Evolutionary conservation across 1,140 invertebrate species (phyloP).

Genomic region (Dendrolimus kikuchii): DNA sequence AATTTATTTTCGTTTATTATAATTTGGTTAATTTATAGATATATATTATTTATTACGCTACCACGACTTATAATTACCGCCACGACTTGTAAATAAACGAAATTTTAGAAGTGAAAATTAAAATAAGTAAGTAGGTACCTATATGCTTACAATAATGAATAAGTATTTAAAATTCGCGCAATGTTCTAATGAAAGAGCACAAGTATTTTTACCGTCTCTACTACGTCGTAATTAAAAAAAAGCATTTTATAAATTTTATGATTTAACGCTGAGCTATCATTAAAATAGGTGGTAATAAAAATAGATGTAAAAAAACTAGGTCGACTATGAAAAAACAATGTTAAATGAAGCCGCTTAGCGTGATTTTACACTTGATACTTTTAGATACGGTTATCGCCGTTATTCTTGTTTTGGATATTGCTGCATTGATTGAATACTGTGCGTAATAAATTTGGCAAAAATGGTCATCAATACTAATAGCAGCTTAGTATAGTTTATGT

Average conservation of each 20-base stretch:
- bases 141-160: no score
- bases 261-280: slow-evolving; percentile 8
- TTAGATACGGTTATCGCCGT: slow-evolving; percentile 3
- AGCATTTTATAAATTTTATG: slow-evolving; percentile 10
- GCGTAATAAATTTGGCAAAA: no score
- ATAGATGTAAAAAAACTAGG: slow-evolving; percentile 13
- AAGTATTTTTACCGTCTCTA: slow-evolving; percentile 2
- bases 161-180: background rate
- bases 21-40: no score
- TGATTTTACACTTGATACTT: background rate
- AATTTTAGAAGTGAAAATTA: no score
- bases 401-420: background rate
- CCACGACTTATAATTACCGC: no score
- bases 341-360: slow-evolving; percentile 9
- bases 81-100: no score
- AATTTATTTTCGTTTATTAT: no score
- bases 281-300: slow-evolving; percentile 4
- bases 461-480: no score
- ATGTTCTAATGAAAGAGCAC: background rate
- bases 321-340: slow-evolving; percentile 10
- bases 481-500: no score
- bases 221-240: slow-evolving; percentile 5
- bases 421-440: no score
- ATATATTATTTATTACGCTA: no score
- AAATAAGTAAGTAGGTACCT: no score